These are phyloP conservation scores for Pachycephala philippinensis DNA, from an alignment of 2,113 vertebrate genomes.

Conservation along the genomic window DNA sequence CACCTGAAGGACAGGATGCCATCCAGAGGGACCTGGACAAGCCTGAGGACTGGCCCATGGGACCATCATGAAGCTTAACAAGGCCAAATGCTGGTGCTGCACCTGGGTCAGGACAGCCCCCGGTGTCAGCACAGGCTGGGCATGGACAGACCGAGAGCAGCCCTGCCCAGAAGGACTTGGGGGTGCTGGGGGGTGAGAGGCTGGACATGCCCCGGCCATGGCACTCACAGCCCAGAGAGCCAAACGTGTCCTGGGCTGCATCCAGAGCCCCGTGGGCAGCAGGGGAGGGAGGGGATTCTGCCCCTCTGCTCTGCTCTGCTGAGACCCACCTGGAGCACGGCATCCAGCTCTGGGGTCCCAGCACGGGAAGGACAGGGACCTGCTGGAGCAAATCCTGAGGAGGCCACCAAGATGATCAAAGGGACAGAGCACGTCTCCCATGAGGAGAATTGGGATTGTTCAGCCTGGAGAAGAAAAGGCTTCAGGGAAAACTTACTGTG, in stretches of 20 bases:
- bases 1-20: neutral
- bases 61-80: no score
- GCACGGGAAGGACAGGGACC: neutral
- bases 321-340: neutral
- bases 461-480: neutral
- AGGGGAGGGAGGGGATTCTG: neutral
- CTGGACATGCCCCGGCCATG: no score
- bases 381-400: rapidly evolving
- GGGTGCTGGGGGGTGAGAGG: no score
- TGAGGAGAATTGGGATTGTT: neutral
- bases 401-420: rapidly evolving
- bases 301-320: neutral
- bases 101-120: rapidly evolving
- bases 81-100: neutral
- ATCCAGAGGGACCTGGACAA: neutral
- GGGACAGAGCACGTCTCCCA: rapidly evolving
- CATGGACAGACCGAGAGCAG: no score
- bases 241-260: neutral
- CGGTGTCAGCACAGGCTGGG: no score
- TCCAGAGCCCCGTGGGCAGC: neutral
- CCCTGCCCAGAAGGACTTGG: no score
- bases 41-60: rapidly evolving
- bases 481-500: neutral
- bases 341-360: neutral
- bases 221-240: neutral